Percentiles rank a stretch among this genome's conserved stretches.
Evolutionary conservation across 2,888 invertebrate species (phyloP).

Genomic region (Chalcis sispes): DNA sequence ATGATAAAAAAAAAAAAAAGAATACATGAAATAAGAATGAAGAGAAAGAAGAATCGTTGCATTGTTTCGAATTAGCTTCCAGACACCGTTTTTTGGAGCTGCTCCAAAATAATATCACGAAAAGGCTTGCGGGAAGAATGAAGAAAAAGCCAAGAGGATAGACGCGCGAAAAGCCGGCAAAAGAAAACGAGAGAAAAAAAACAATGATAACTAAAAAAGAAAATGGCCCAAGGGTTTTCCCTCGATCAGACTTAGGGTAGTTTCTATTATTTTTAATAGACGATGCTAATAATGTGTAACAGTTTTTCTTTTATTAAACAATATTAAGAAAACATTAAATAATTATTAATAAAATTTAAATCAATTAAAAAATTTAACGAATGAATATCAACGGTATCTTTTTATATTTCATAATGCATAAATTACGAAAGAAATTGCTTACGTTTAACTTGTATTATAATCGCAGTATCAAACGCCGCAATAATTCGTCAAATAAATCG

Average conservation of each 20-base stretch:
- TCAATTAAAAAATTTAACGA: neutral
- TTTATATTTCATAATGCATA: no score
- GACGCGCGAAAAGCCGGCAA: conserved; percentile 20
- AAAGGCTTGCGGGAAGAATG: conserved; percentile 53
- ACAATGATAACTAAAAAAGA: no score
- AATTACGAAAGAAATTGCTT: no score
- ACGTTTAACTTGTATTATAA: no score
- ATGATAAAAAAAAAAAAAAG: conserved; percentile 37
- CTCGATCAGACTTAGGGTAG: neutral
- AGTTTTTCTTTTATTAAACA: neutral
- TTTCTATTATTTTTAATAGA: neutral
- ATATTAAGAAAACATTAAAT: no score
- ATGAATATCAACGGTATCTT: no score
- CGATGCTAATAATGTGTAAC: neutral
- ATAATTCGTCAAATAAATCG: no score
- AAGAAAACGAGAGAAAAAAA: conserved; percentile 1
- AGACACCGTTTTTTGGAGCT: conserved; percentile 61
- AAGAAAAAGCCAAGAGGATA: conserved; percentile 18
- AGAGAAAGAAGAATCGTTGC: conserved; percentile 35
- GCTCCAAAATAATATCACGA: conserved; percentile 64
- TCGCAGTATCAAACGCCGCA: no score
- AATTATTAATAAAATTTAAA: neutral
- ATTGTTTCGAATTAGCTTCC: conserved; percentile 54
- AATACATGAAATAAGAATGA: conserved; percentile 27
- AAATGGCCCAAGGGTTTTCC: conserved; percentile 5